These are phyloP conservation scores for Lepidocyrtinus sp. DNA, from an alignment of 2,888 invertebrate species.

Conservation along the genomic window DNA sequence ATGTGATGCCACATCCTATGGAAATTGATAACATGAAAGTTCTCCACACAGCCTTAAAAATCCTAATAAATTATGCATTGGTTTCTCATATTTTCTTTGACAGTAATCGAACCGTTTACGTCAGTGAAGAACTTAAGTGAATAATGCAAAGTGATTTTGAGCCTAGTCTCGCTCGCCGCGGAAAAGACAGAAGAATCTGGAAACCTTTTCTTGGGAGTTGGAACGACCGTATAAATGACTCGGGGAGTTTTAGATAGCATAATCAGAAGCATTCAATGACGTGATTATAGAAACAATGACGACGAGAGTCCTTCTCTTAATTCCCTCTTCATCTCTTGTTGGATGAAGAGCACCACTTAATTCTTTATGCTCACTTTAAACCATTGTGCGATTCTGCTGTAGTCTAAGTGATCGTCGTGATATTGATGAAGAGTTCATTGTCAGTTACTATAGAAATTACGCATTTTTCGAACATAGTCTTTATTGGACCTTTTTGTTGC, in stretches of 20 bases:
- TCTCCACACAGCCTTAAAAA: neutral
- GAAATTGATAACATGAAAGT: neutral
- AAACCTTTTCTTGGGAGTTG: neutral
- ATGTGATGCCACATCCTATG: no score
- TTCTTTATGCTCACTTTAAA: slow-evolving; percentile 1
- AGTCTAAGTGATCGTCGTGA: neutral
- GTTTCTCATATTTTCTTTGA: neutral
- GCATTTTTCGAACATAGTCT: no score
- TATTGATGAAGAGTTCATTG: slow-evolving; percentile 1
- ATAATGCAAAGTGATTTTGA: slow-evolving; percentile 13
- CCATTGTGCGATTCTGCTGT: neutral
- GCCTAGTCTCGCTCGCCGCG: neutral
- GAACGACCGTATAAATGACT: neutral
- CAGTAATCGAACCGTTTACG: neutral
- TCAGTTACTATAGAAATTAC: neutral
- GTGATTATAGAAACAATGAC: slow-evolving; percentile 6
- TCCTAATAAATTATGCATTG: slow-evolving; percentile 11
- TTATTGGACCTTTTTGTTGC: no score
- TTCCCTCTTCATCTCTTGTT: neutral
- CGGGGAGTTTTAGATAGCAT: neutral
- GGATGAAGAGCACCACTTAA: slow-evolving; percentile 9
- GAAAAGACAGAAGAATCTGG: neutral
- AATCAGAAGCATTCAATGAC: neutral
- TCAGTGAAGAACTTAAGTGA: slow-evolving; percentile 3
- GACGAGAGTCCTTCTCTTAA: neutral